phyloP scores from a whole-genome alignment of 2,113 vertebrate species.

The Phalacrocorax pelagicus region DNA sequence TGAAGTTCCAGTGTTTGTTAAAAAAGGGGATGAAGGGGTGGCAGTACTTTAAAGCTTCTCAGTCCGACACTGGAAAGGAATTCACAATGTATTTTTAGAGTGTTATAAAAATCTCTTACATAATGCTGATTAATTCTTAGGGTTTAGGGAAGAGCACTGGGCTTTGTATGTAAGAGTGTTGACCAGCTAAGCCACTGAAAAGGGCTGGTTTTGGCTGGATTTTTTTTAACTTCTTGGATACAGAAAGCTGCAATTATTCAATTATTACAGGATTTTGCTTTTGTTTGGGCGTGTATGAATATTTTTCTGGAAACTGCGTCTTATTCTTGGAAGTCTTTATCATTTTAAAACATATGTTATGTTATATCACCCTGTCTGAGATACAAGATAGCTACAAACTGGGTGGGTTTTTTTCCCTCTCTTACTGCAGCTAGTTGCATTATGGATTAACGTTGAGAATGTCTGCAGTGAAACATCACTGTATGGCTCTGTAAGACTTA shows the following conservation, averaged over 20 bases:
- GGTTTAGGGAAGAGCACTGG: conserved; percentile 57
- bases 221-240: conserved; percentile 27
- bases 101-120: conserved; percentile 60
- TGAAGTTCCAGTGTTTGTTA: conserved; percentile 56
- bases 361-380: conserved; percentile 51
- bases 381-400: conserved; percentile 53
- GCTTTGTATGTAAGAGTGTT: conserved; percentile 39
- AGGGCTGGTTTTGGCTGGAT: not conserved
- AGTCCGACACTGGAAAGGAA: conserved; percentile 52
- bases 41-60: conserved; percentile 55
- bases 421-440: conserved; percentile 39
- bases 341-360: conserved; percentile 68
- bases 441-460: conserved; percentile 55
- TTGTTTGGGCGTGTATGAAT: conserved; percentile 65
- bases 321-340: conserved; percentile 74
- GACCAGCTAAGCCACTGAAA: conserved; percentile 53
- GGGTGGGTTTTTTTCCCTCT: not conserved
- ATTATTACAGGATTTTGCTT: conserved; percentile 51
- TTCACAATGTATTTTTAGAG: conserved; percentile 58
- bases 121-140: conserved; percentile 65
- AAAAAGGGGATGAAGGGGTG: not conserved
- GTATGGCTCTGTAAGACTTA: not conserved
- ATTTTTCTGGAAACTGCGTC: conserved; percentile 65
- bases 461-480: conserved; percentile 28
- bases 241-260: conserved; percentile 44